Conservation (phyloP, 2,797 vertebrate species). For the Austrolebias charrua region DNA sequence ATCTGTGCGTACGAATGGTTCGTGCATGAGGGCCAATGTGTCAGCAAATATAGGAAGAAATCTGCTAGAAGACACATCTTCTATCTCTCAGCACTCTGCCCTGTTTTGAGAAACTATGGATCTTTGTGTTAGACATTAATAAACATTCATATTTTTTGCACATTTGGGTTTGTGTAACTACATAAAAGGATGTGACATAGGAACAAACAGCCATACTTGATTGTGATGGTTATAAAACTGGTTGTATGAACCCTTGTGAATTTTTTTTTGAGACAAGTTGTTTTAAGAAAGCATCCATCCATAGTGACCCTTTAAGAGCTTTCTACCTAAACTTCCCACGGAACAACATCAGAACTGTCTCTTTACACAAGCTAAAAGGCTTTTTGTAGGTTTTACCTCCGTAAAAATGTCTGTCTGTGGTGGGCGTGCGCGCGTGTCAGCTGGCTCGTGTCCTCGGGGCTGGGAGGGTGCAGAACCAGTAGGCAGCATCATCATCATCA, state of each 20-base stretch:
- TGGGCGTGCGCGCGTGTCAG: neutral
- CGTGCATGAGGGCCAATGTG: no score
- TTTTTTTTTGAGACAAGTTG: no score
- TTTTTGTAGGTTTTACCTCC: neutral
- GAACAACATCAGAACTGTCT: neutral
- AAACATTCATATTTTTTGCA: neutral
- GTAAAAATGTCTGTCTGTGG: no score
- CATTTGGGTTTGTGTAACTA: neutral
- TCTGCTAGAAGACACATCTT: neutral
- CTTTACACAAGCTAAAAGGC: neutral
- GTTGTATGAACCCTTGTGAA: no score
- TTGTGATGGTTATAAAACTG: no score
- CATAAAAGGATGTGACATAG: no score
- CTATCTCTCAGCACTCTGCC: neutral
- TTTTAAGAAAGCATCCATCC: no score
- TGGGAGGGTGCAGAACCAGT: slow-evolving; percentile 37
- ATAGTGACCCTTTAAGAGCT: no score
- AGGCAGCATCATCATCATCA: slow-evolving; percentile 11
- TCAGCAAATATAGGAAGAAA: slow-evolving; percentile 12
- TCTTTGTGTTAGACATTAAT: neutral
- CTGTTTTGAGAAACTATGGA: neutral
- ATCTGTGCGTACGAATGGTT: no score
- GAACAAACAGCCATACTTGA: neutral
- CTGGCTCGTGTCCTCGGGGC: slow-evolving; percentile 19
- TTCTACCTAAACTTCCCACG: no score